These are phyloP conservation scores for Pecten maximus DNA, from an alignment of 2,888 invertebrate genomes.

Conservation along the genomic window DNA sequence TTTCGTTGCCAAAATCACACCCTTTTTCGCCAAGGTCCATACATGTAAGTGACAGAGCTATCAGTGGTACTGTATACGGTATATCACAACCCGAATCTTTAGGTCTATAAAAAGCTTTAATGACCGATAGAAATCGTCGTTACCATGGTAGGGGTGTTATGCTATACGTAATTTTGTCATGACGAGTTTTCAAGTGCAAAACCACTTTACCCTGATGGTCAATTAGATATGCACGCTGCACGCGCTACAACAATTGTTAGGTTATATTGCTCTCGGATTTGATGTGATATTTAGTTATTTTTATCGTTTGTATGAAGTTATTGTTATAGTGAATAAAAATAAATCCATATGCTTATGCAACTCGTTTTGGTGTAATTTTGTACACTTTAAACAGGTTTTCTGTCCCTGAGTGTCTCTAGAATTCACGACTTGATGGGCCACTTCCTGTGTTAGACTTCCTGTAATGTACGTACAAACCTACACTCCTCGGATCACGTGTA, in stretches of 20 bases:
- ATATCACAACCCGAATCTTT: too few species aligned
- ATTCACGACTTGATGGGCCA: neutral
- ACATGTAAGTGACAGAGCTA: too few species aligned
- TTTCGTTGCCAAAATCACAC: too few species aligned
- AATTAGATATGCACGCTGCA: neutral
- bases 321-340: neutral
- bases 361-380: neutral
- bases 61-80: too few species aligned
- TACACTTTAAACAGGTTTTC: neutral
- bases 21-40: too few species aligned
- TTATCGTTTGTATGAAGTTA: neutral
- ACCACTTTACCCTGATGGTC: constrained; percentile 14
- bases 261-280: neutral
- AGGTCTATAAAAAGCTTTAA: neutral
- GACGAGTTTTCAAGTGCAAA: neutral
- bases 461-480: neutral
- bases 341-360: neutral
- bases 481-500: neutral
- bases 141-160: neutral
- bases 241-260: neutral
- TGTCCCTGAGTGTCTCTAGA: neutral
- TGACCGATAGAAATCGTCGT: neutral
- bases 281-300: neutral
- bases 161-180: constrained; percentile 3
- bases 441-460: constrained; percentile 6